Evolutionary conservation across 2,888 invertebrate species (phyloP).

Genomic region (Pterobdella sp.): DNA sequence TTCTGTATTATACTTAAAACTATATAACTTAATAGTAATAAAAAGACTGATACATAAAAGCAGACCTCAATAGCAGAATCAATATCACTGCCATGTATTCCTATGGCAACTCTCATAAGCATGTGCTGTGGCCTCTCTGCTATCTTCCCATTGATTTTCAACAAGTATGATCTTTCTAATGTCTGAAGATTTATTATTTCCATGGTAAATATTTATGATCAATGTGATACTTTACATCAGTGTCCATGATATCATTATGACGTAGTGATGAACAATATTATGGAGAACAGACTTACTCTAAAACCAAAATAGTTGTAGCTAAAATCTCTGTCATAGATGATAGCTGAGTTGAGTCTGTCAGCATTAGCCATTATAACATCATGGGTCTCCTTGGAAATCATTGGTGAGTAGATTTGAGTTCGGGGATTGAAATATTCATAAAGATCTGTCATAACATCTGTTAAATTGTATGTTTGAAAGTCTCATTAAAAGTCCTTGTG

Average conservation of each 20-base stretch:
- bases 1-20: no score
- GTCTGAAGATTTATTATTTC: constrained; percentile 56
- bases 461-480: constrained; percentile 34
- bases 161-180: constrained; percentile 82
- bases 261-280: no score
- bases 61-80: constrained; percentile 72
- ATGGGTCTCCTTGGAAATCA: constrained; percentile 77
- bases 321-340: constrained; percentile 93
- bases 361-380: constrained; percentile 75
- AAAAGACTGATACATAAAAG: background rate
- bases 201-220: background rate
- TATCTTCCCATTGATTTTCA: constrained; percentile 80
- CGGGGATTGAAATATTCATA: constrained; percentile 66
- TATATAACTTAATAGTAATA: no score
- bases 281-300: constrained; percentile 56
- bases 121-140: constrained; percentile 95
- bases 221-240: background rate
- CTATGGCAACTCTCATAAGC: constrained; percentile 93
- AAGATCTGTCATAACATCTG: constrained; percentile 83
- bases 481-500: background rate
- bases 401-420: constrained; percentile 66
- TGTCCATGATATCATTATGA: no score
- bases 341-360: constrained; percentile 82
- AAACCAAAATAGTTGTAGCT: constrained; percentile 98
- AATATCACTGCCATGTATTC: constrained; percentile 88